Percentiles rank a stretch among this genome's conserved stretches.
Evolutionary conservation across 2,888 invertebrate genomes (phyloP).

Genomic region (Fissipunctia ypsillon): DNA sequence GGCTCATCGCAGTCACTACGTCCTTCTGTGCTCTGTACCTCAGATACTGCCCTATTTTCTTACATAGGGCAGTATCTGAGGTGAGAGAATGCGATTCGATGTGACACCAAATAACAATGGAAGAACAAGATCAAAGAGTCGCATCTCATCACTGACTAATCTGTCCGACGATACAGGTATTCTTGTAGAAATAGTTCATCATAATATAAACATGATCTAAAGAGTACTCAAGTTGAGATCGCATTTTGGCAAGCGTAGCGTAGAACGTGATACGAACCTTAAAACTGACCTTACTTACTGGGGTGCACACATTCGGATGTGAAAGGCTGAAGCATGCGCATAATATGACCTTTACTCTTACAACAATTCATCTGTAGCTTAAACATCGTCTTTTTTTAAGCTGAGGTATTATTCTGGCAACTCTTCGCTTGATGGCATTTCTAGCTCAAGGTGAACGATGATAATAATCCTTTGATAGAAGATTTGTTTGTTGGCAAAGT

Average conservation of each 20-base stretch:
- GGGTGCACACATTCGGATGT: too few relatives aligned
- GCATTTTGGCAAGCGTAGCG: background rate
- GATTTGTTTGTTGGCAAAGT: conserved; percentile 2
- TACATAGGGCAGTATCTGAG: background rate
- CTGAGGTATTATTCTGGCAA: background rate
- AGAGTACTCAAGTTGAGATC: background rate
- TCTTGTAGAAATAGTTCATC: background rate
- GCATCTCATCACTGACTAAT: background rate
- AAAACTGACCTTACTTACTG: too few relatives aligned
- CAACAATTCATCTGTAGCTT: background rate
- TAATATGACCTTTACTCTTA: background rate
- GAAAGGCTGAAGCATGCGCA: background rate
- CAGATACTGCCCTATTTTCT: background rate
- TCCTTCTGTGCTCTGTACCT: background rate
- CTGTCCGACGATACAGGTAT: background rate
- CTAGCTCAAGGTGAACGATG: background rate
- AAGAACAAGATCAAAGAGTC: background rate
- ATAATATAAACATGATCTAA: background rate
- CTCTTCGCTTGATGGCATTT: background rate
- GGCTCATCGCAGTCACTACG: conserved; percentile 17
- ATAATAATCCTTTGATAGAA: background rate
- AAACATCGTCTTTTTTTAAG: background rate
- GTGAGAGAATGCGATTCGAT: background rate
- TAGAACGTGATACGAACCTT: background rate
- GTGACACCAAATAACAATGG: background rate